Evolutionary conservation across 2,888 invertebrate genomes (phyloP).

Genomic region (Sceliomorpha sp.): DNA sequence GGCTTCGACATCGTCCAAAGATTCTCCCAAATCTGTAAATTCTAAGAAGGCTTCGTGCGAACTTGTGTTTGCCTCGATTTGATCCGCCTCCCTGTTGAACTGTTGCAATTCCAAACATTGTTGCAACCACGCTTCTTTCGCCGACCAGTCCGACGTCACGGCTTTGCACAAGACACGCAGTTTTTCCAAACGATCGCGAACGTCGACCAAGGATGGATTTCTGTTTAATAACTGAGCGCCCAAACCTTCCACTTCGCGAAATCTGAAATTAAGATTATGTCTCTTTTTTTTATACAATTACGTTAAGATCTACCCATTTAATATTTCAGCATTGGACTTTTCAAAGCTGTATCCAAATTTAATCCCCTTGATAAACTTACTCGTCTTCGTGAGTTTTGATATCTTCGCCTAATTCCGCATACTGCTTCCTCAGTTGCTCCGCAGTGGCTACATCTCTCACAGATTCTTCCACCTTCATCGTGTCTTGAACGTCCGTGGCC

Average conservation of each 20-base stretch:
- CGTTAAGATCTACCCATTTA: no score
- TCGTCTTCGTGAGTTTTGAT: constrained; percentile 94
- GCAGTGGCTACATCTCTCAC: constrained; percentile 96
- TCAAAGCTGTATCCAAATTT: no score
- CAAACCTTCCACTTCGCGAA: constrained; percentile 89
- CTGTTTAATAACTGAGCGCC: constrained; percentile 88
- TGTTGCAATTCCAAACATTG: constrained; percentile 94
- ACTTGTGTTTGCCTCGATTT: constrained; percentile 96
- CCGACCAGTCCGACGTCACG: constrained; percentile 87
- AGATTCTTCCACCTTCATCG: constrained; percentile 88
- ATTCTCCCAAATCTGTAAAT: constrained; percentile 91
- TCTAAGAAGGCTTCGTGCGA: constrained; percentile 97
- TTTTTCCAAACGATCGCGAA: constrained; percentile 87
- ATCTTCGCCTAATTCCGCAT: constrained; percentile 94
- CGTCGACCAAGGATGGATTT: constrained; percentile 88
- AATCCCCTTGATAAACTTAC: constrained; percentile 83
- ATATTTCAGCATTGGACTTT: no score
- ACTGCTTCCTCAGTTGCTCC: constrained; percentile 92
- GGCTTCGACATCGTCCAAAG: constrained; percentile 95
- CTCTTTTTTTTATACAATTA: no score
- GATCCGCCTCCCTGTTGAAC: constrained; percentile 97
- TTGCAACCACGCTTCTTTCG: constrained; percentile 91
- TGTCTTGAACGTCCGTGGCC: constrained; percentile 90
- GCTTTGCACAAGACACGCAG: constrained; percentile 88
- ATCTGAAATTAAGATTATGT: constrained; percentile 82